Conservation (phyloP, 2,113 vertebrate genomes). For the Meriones unguiculatus region DNA sequence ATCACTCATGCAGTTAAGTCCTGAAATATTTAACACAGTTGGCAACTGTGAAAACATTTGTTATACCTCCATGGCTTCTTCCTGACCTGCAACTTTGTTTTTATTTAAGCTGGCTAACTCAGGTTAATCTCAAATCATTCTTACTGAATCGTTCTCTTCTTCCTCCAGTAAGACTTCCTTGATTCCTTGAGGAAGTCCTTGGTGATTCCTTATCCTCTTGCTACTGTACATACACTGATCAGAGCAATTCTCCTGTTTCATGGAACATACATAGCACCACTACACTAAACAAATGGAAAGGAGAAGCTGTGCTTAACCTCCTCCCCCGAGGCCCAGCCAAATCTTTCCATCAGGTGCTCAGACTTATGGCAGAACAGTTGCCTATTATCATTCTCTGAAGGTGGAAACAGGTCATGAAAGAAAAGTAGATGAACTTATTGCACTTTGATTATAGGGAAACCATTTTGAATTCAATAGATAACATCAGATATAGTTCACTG, state of each 20-base stretch:
- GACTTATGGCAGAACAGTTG: neutral
- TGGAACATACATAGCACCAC: neutral
- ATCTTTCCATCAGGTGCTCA: neutral
- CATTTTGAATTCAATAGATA: neutral
- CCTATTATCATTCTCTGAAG: neutral
- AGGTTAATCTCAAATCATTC: neutral
- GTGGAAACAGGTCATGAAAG: neutral
- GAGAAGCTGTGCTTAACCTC: neutral
- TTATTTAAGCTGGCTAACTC: neutral
- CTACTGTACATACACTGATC: neutral
- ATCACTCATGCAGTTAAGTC: neutral
- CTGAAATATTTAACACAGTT: neutral
- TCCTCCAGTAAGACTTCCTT: neutral
- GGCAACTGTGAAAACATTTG: neutral
- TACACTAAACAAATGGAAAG: neutral
- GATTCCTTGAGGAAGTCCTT: neutral
- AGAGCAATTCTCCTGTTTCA: neutral
- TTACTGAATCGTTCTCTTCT: neutral
- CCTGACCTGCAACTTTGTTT: neutral
- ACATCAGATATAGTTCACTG: neutral
- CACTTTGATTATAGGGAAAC: neutral
- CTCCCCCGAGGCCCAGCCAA: accelerated
- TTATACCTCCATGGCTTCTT: neutral
- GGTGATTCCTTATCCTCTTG: neutral
- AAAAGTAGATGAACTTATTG: neutral